A percentile compares a stretch with the other conserved stretches of the same genome.
Evolutionary conservation across 2,888 invertebrate species (phyloP).

Genomic region (Phasia obesa): DNA sequence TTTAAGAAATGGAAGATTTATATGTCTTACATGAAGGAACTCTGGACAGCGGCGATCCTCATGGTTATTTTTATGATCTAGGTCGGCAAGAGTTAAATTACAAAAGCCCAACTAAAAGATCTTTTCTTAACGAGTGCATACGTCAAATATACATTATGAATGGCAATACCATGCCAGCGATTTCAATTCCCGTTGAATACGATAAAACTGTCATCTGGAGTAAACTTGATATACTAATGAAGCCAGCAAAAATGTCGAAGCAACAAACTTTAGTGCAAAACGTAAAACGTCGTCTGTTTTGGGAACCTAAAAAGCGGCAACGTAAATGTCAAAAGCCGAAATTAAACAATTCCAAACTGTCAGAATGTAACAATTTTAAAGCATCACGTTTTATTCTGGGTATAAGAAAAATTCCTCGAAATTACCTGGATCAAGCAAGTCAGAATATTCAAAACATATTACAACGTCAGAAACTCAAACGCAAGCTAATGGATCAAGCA

Average conservation of each 20-base stretch:
- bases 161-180: slow-evolving; percentile 70
- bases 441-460: slow-evolving; percentile 12
- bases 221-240: slow-evolving; percentile 73
- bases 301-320: slow-evolving; percentile 47
- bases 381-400: slow-evolving; percentile 72
- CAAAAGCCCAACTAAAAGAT: slow-evolving; percentile 73
- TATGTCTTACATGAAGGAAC: slow-evolving; percentile 31
- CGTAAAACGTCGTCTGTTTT: slow-evolving; percentile 76
- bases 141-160: slow-evolving; percentile 74
- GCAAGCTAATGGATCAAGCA: slow-evolving; percentile 14
- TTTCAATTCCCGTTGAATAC: slow-evolving; percentile 56
- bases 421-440: slow-evolving; percentile 72
- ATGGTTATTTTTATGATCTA: slow-evolving; percentile 71
- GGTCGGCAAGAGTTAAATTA: slow-evolving; percentile 71
- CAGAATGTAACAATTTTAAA: slow-evolving; percentile 71
- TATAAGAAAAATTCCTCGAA: slow-evolving; percentile 69
- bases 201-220: slow-evolving; percentile 71
- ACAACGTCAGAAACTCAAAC: slow-evolving; percentile 24
- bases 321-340: slow-evolving; percentile 71
- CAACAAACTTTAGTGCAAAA: slow-evolving; percentile 64
- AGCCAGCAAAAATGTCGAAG: slow-evolving; percentile 51
- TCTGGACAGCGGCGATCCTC: slow-evolving; percentile 39
- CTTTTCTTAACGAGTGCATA: slow-evolving; percentile 76
- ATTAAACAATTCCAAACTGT: slow-evolving; percentile 67
- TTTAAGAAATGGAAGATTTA: slow-evolving; percentile 50